Conservation (phyloP, 2,113 vertebrate genomes). For the Suricata suricatta region DNA sequence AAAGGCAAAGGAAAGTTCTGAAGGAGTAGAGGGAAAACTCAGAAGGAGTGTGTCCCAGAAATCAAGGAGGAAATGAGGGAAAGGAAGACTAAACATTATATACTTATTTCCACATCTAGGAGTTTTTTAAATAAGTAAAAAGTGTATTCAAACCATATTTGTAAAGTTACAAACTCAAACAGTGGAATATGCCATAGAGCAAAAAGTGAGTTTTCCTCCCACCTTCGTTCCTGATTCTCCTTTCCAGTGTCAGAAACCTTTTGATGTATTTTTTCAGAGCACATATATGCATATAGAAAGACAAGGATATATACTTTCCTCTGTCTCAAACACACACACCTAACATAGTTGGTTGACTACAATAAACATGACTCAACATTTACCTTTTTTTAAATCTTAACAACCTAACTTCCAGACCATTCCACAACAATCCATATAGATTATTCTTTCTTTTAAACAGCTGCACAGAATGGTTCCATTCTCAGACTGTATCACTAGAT, state of each 20-base stretch:
- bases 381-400: not conserved
- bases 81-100: not conserved
- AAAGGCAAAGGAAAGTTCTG: not conserved
- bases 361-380: not conserved
- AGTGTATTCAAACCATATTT: not conserved
- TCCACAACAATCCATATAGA: not conserved
- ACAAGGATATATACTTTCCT: not conserved
- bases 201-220: constrained; percentile 1
- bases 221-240: not conserved
- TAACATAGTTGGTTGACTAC: not conserved
- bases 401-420: constrained; percentile 1
- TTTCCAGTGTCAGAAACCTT: not conserved
- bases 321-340: not conserved
- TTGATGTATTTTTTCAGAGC: not conserved
- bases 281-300: not conserved
- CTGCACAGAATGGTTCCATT: not conserved
- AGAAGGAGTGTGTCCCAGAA: not conserved
- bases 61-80: not conserved
- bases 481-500: not conserved
- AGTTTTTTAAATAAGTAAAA: not conserved
- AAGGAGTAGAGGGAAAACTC: not conserved
- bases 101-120: not conserved
- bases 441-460: not conserved
- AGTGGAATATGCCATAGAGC: not conserved
- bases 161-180: not conserved